A percentile compares a stretch with the other conserved stretches of the same genome.
Evolutionary conservation across 1,140 invertebrate genomes (phyloP).

Genomic region (Heliothis virescens): DNA sequence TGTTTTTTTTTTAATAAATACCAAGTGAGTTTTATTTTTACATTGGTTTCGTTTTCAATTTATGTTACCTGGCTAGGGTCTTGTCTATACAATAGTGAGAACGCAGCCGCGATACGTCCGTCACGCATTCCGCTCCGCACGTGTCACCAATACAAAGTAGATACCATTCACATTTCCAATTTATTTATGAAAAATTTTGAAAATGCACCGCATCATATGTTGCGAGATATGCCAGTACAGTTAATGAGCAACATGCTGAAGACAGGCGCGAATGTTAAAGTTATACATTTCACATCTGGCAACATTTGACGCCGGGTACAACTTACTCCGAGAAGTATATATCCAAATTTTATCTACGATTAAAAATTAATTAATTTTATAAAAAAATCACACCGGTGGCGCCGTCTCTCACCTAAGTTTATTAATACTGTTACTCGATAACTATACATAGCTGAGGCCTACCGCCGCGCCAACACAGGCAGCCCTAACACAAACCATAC

Average conservation of each 20-base stretch:
- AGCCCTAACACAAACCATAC: conserved; percentile 39
- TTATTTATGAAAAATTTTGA: conserved; percentile 37
- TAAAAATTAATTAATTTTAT: conserved; percentile 48
- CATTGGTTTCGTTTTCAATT: too few relatives aligned
- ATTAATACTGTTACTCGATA: conserved; percentile 78
- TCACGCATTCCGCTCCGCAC: neutral
- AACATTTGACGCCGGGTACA: conserved; percentile 10
- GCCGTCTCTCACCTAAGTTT: conserved; percentile 57
- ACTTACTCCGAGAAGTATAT: conserved; percentile 43
- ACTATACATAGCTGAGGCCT: conserved; percentile 42
- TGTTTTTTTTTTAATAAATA: too few relatives aligned
- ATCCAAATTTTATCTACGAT: conserved; percentile 45
- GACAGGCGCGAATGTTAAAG: neutral
- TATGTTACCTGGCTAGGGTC: neutral
- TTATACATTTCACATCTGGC: neutral
- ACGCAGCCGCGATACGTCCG: neutral
- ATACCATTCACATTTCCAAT: conserved; percentile 34
- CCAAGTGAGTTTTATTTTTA: too few relatives aligned
- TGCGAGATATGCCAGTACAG: neutral
- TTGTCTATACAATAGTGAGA: neutral
- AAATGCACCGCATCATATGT: conserved; percentile 2
- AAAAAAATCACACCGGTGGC: conserved; percentile 58
- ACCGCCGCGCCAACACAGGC: neutral
- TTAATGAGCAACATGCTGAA: conserved; percentile 21
- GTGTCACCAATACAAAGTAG: conserved; percentile 33